A percentile compares a stretch with the other conserved stretches of the same genome.
Conservation (phyloP, 2,888 invertebrate genomes). For the Argynnis bischoffii region DNA sequence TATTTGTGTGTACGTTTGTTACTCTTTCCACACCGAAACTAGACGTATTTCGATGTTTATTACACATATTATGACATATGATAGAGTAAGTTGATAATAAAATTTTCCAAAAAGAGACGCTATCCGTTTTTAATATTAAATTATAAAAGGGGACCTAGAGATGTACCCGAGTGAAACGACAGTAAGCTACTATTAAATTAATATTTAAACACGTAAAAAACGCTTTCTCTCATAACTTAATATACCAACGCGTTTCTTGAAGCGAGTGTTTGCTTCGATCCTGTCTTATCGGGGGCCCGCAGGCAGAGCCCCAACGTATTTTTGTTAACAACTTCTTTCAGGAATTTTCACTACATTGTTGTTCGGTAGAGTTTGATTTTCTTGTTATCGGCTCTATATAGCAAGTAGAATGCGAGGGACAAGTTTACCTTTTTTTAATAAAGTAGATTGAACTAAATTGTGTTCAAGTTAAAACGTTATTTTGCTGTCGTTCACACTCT, state of each 20-base stretch:
- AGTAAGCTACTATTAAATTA: no score
- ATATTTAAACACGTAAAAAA: background rate
- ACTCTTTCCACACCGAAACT: no score
- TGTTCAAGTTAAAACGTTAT: slow-evolving; percentile 23
- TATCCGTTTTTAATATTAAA: no score
- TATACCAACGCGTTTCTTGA: slow-evolving; percentile 46
- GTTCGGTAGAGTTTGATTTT: slow-evolving; percentile 64
- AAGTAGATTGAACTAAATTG: slow-evolving; percentile 29
- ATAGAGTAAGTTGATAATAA: no score
- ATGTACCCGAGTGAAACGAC: no score
- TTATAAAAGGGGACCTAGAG: no score
- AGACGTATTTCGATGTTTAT: no score
- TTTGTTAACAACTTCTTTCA: slow-evolving; percentile 80
- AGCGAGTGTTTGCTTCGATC: slow-evolving; percentile 61
- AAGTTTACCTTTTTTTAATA: slow-evolving; percentile 38
- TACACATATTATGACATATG: no score
- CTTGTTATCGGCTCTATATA: slow-evolving; percentile 45
- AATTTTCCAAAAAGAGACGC: no score
- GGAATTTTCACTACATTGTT: slow-evolving; percentile 64
- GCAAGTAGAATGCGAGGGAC: slow-evolving; percentile 37
- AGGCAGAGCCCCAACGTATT: slow-evolving; percentile 70
- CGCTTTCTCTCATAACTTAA: slow-evolving; percentile 48
- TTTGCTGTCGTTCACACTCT: slow-evolving; percentile 11
- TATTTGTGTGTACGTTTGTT: no score
- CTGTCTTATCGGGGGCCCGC: slow-evolving; percentile 70